These are phyloP conservation scores for Eledona agricola DNA, from an alignment of 2,888 invertebrate species.

Conservation along the genomic window DNA sequence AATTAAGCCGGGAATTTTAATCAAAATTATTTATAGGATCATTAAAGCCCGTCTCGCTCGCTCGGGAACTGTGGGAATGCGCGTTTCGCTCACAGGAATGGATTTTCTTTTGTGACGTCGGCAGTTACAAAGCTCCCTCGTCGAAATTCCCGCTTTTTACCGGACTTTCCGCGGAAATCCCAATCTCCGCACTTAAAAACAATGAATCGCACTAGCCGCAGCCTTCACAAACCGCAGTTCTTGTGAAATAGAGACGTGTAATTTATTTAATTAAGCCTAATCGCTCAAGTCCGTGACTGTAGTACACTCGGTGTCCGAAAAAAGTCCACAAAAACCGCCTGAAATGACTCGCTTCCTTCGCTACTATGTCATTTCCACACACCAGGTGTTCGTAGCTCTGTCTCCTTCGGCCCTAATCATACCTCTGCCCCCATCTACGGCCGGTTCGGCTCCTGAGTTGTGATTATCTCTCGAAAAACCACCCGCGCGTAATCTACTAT, in stretches of 20 bases:
- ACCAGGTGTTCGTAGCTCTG: conserved; percentile 56
- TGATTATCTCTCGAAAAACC: conserved; percentile 23
- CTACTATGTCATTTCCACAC: conserved; percentile 59
- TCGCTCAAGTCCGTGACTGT: conserved; percentile 61
- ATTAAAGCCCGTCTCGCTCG: conserved; percentile 23
- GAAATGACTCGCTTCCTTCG: conserved; percentile 60
- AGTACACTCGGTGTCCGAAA: conserved; percentile 52
- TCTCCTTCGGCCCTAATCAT: conserved; percentile 37
- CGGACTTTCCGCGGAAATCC: conserved; percentile 1
- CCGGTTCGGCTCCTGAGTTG: conserved; percentile 24
- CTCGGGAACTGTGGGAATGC: conserved; percentile 21
- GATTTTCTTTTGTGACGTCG: neutral
- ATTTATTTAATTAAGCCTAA: conserved; percentile 63
- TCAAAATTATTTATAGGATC: conserved; percentile 36
- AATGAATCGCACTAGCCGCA: conserved; percentile 32
- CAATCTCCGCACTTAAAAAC: conserved; percentile 25
- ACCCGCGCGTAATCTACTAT: conserved; percentile 42
- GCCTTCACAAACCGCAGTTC: conserved; percentile 58
- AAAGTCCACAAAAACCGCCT: conserved; percentile 45
- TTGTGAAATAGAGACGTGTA: conserved; percentile 61
- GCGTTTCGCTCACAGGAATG: conserved; percentile 7
- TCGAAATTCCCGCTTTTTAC: neutral
- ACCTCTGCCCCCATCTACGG: conserved; percentile 38
- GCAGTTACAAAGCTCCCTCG: neutral
- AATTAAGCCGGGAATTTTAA: conserved; percentile 37